These are phyloP conservation scores for Phalacrocorax carbo DNA, from an alignment of 2,113 vertebrate genomes.

Conservation along the genomic window DNA sequence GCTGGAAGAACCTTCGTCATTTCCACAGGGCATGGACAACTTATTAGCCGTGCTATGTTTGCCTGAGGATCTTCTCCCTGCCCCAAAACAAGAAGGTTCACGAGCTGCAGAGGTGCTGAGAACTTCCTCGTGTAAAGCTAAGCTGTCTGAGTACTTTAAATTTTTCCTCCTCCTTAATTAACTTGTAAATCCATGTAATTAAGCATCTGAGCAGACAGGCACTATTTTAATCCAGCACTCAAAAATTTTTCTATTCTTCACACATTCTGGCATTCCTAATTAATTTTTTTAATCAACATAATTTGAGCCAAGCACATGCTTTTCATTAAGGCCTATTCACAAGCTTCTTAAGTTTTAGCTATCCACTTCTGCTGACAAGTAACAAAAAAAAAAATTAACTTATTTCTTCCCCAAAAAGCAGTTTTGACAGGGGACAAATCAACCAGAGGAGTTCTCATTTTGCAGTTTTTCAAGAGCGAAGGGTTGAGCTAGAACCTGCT, in stretches of 20 bases:
- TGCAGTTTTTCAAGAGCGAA: neutral
- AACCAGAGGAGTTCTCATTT: neutral
- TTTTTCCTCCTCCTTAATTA: neutral
- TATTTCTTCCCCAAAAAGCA: neutral
- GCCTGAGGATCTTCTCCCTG: neutral
- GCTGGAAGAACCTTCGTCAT: neutral
- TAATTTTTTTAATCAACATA: neutral
- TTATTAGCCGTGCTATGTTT: neutral
- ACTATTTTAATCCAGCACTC: neutral
- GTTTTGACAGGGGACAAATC: neutral
- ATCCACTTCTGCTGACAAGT: neutral
- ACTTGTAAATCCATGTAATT: neutral
- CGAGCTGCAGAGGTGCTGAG: neutral
- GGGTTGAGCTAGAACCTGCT: neutral
- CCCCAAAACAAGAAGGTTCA: neutral
- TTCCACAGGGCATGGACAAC: neutral
- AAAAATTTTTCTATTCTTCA: neutral
- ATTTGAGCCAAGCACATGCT: neutral
- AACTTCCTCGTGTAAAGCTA: neutral
- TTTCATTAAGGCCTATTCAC: neutral
- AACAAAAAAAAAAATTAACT: neutral
- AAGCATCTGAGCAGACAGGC: neutral
- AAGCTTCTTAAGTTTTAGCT: neutral
- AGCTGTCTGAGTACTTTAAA: neutral
- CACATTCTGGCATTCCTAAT: neutral